Evolutionary conservation across 2,888 invertebrate genomes (phyloP).

Genomic region (Allygus modestus): DNA sequence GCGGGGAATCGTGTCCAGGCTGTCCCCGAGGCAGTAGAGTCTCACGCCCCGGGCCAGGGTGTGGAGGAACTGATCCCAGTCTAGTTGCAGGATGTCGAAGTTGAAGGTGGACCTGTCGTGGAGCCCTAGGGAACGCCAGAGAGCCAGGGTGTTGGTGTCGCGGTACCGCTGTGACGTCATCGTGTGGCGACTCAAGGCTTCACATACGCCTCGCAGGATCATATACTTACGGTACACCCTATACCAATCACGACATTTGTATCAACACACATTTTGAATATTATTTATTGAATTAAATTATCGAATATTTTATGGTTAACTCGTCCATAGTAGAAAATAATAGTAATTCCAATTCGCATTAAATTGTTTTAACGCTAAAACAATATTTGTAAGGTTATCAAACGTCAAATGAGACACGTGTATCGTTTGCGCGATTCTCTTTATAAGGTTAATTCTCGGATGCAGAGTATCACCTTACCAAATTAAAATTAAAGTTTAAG

Average conservation of each 20-base stretch:
- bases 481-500: no score
- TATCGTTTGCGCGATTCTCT: no score
- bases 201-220: background rate
- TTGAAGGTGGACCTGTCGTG: conserved; percentile 81
- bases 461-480: no score
- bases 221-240: conserved; percentile 48
- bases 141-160: conserved; percentile 22
- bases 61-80: conserved; percentile 86
- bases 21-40: conserved; percentile 88
- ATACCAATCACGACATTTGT: background rate
- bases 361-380: no score
- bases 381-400: no score
- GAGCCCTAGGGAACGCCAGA: conserved; percentile 39
- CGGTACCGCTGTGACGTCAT: conserved; percentile 24
- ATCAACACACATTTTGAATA: no score
- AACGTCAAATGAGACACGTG: no score
- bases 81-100: conserved; percentile 83
- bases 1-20: conserved; percentile 82
- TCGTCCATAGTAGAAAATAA: no score
- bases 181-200: conserved; percentile 16
- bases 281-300: no score
- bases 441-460: no score
- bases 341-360: no score
- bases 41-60: conserved; percentile 85
- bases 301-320: no score